A percentile compares a stretch with the other conserved stretches of the same genome.
Evolutionary conservation across 2,113 vertebrate genomes (phyloP).

Genomic region (Rhombomys opimus): DNA sequence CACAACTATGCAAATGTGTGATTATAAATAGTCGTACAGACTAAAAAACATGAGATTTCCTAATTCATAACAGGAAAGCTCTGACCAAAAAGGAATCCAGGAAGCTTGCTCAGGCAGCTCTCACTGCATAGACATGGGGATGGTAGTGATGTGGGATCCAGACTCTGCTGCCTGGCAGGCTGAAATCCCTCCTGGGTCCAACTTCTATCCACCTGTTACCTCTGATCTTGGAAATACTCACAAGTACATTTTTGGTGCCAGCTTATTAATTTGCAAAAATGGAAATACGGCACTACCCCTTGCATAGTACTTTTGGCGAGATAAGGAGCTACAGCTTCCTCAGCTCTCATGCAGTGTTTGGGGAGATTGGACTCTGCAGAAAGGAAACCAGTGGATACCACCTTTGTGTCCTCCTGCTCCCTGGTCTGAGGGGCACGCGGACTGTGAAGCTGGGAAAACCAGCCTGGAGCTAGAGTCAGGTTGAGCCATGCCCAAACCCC

Average conservation of each 20-base stretch:
- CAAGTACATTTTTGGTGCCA: not conserved
- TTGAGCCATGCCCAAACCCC: too few species aligned
- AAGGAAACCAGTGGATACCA: not conserved
- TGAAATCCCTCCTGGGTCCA: not conserved
- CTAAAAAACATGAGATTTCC: not conserved
- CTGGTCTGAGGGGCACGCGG: not conserved
- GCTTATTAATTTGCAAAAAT: conserved; percentile 45
- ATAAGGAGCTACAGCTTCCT: not conserved
- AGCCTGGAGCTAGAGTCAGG: too few species aligned
- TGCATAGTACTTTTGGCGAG: not conserved
- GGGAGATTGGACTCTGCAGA: not conserved
- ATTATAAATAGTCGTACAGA: not conserved
- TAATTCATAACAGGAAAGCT: conserved; percentile 13
- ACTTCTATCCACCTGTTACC: not conserved
- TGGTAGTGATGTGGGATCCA: not conserved
- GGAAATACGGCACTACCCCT: not conserved
- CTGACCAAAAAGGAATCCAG: not conserved
- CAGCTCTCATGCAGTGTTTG: not conserved
- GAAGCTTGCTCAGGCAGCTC: not conserved
- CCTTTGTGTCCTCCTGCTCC: not conserved
- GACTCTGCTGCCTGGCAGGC: not conserved
- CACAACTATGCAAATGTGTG: conserved; percentile 6
- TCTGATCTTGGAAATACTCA: not conserved
- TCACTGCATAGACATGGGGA: accelerated
- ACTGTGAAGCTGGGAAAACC: too few species aligned